A percentile compares a stretch with the other conserved stretches of the same genome.
These are phyloP conservation scores for Trachemys scripta DNA, from an alignment of 2,113 vertebrate species.

Conservation along the genomic window DNA sequence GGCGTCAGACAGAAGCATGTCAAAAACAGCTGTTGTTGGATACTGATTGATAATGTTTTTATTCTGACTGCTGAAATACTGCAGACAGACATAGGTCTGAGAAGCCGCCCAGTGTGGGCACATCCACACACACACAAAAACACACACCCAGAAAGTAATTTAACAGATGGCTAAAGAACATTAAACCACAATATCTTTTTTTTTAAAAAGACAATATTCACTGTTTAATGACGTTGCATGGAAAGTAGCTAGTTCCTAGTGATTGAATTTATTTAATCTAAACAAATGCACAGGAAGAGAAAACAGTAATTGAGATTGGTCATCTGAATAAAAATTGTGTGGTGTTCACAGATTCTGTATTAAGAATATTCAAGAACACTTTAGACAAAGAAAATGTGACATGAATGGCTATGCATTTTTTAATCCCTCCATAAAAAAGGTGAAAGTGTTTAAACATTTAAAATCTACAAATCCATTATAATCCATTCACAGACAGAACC, in stretches of 20 bases:
- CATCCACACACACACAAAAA: constrained; percentile 38
- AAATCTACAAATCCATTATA: constrained; percentile 64
- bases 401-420: constrained; percentile 30
- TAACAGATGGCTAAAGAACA: constrained; percentile 81
- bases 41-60: constrained; percentile 97
- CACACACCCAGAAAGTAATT: constrained; percentile 74
- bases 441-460: constrained; percentile 51
- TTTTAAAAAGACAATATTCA: constrained; percentile 70
- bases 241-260: constrained; percentile 52
- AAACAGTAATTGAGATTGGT: constrained; percentile 5
- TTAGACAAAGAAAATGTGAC: constrained; percentile 33
- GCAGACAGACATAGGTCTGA: constrained; percentile 82
- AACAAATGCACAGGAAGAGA: constrained; percentile 46
- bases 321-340: constrained; percentile 36
- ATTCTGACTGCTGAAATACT: constrained; percentile 83
- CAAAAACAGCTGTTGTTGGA: constrained; percentile 94
- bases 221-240: constrained; percentile 70
- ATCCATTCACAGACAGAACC: constrained; percentile 45
- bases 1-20: constrained; percentile 95
- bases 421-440: constrained; percentile 46
- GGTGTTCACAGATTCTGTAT: constrained; percentile 27
- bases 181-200: constrained; percentile 72
- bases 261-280: constrained; percentile 51
- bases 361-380: constrained; percentile 55
- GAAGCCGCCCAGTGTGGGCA: constrained; percentile 78